These are phyloP conservation scores for Heteromurus nitidus DNA, from an alignment of 2,888 invertebrate genomes.

Conservation along the genomic window DNA sequence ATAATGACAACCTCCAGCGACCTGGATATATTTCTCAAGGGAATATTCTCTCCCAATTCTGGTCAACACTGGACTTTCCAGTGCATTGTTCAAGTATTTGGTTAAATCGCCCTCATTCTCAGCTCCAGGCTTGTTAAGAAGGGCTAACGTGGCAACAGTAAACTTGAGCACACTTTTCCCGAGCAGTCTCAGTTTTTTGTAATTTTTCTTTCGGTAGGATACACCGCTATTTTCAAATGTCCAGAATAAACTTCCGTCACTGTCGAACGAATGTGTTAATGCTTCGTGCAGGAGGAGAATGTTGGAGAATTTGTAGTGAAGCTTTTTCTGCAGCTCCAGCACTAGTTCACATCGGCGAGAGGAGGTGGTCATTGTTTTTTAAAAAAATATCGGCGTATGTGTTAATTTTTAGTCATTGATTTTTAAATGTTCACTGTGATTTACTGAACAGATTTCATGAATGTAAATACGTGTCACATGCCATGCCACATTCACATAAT, in stretches of 20 bases:
- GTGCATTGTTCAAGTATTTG: background rate
- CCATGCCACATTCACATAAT: too few species aligned
- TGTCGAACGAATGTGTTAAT: background rate
- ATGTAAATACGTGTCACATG: too few species aligned
- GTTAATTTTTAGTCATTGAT: too few species aligned
- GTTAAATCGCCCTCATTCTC: background rate
- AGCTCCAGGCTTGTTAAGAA: background rate
- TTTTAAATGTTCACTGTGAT: too few species aligned
- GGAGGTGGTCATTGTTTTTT: too few species aligned
- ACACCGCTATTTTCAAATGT: background rate
- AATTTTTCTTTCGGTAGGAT: background rate
- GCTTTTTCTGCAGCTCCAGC: background rate
- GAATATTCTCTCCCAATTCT: background rate
- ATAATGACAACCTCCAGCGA: background rate
- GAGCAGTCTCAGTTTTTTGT: background rate
- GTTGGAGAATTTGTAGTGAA: background rate
- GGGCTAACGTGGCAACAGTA: background rate
- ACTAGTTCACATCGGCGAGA: too few species aligned
- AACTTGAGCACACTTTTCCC: conserved; percentile 7
- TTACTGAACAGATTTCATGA: too few species aligned
- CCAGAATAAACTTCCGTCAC: background rate
- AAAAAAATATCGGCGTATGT: too few species aligned
- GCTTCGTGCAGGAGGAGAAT: conserved; percentile 16
- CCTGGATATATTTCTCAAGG: background rate
- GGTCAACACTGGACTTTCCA: background rate